These are phyloP conservation scores for Marisa cornuarietis DNA, from an alignment of 1,140 invertebrate species.

Conservation along the genomic window DNA sequence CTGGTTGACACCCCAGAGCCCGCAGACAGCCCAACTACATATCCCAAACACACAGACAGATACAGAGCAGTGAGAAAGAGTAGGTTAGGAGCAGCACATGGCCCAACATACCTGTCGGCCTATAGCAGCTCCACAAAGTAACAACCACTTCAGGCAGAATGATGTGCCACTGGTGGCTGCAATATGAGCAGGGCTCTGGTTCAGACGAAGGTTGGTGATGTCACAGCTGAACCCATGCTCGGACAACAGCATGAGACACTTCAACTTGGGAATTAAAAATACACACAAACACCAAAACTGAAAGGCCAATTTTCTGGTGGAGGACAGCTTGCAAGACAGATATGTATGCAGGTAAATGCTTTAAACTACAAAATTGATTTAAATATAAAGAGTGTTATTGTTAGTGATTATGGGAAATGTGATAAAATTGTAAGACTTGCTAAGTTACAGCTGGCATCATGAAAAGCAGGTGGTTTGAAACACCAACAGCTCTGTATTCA, in stretches of 20 bases:
- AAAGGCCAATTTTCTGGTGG: too few species aligned
- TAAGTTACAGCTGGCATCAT: too few species aligned
- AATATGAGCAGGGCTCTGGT: conserved; percentile 55
- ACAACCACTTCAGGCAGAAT: conserved; percentile 57
- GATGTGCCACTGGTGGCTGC: conserved; percentile 50
- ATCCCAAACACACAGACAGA: conserved; percentile 17
- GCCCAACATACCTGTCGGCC: conserved; percentile 51
- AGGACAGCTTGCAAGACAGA: too few species aligned
- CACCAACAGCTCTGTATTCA: too few species aligned
- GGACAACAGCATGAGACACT: conserved; percentile 50
- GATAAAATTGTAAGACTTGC: too few species aligned
- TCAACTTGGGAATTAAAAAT: conserved; percentile 44
- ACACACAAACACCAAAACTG: conserved; percentile 12
- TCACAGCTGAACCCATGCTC: conserved; percentile 52
- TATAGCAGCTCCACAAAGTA: conserved; percentile 48
- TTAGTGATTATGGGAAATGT: too few species aligned
- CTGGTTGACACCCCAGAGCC: conserved; percentile 36
- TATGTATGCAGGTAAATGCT: too few species aligned
- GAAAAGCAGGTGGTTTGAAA: too few species aligned
- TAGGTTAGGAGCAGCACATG: background rate
- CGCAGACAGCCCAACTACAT: conserved; percentile 57
- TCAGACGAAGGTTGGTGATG: conserved; percentile 46
- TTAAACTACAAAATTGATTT: too few species aligned
- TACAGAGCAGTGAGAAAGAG: conserved; percentile 23
- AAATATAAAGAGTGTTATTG: too few species aligned